Percentiles rank a stretch among this genome's conserved stretches.
Conservation (phyloP, 2,113 vertebrate species). For the Tychaedon coryphoeus region DNA sequence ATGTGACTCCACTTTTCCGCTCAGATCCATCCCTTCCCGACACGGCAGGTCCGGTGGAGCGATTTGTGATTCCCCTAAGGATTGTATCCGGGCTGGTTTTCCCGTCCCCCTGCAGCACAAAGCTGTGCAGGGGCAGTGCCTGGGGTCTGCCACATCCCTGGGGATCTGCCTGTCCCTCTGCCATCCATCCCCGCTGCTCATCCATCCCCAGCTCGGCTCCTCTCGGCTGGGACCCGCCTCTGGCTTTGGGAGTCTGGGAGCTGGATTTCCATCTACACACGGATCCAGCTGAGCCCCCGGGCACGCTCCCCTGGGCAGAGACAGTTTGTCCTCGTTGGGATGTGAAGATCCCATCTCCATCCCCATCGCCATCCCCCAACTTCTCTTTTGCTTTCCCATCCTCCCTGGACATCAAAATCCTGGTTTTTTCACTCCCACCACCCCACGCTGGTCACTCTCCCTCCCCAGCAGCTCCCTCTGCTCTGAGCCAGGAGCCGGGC, state of each 20-base stretch:
- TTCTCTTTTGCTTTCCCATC: not conserved
- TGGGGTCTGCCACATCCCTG: not conserved
- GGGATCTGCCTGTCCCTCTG: not conserved
- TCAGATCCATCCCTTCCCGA: not conserved
- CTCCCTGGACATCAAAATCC: not conserved
- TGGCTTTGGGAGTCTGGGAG: not conserved
- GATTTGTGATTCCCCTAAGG: not conserved
- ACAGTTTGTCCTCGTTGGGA: not conserved
- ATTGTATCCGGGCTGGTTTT: not conserved
- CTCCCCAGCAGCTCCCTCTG: not conserved
- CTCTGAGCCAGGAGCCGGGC: not conserved
- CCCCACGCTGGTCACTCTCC: not conserved
- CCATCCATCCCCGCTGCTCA: not conserved
- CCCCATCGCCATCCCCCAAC: no score
- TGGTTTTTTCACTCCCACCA: not conserved
- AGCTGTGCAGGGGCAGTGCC: not conserved
- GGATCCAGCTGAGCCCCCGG: not conserved
- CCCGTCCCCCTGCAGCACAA: not conserved
- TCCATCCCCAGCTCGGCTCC: not conserved
- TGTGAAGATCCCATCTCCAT: not conserved
- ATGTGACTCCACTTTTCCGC: not conserved
- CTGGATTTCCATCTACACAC: not conserved
- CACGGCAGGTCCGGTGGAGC: rapidly evolving
- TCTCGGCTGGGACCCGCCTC: rapidly evolving
- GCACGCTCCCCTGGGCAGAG: not conserved